Base-by-base conservation (phyloP, 2,797 vertebrate genomes). In the Dromococcyx pavoninus region DNA sequence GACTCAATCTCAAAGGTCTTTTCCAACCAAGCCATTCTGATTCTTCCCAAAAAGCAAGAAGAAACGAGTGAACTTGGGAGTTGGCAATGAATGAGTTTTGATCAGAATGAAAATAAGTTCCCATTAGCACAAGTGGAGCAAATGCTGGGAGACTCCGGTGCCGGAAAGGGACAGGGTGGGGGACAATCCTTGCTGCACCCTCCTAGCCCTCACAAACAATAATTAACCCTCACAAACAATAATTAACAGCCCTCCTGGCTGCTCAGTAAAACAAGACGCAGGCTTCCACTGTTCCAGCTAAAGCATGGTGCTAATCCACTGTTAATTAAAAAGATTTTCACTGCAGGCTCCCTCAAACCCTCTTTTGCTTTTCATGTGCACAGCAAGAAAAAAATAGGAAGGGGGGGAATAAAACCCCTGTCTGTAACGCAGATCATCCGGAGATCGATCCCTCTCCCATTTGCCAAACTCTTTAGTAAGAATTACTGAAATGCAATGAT, bases 261-360 rank as follows among this genome's bases (percentile, higher is more conserved):
- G 54, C 56, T 32, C 74, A 51, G 56, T 48, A 66, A 73, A 86
- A 50, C 30, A 23, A 41, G 9, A 51, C 41, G 10, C 65, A 73
- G 17, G 24, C 15, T 53, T 62, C 92, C 23, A 8, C 73, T 18
- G 27, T 79, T 69, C 33, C 80, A 93, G n/a, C n/a, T 57, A 44
- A 65, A 65, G 65, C 58, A 43, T 0, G 0, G 35, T 5, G 3
- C 83, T 66, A 70, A 90, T 58, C 61, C 44, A 60, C 32, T 57
- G 46, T 17, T 94, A 90, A 93, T 93, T 80, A 86, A 96, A 94
- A 80, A 85, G 62, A 86, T 74, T 79, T 89, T 72, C 37, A 67
- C 74, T 33, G 13, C 1, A 62, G 66, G 35, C 8, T 74, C 69
- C 77, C 58, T 48, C 87, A 64, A 72, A 88, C 33, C 25, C 53